Evolutionary conservation across 2,888 invertebrate species (phyloP).

Genomic region (Phasia obesa): DNA sequence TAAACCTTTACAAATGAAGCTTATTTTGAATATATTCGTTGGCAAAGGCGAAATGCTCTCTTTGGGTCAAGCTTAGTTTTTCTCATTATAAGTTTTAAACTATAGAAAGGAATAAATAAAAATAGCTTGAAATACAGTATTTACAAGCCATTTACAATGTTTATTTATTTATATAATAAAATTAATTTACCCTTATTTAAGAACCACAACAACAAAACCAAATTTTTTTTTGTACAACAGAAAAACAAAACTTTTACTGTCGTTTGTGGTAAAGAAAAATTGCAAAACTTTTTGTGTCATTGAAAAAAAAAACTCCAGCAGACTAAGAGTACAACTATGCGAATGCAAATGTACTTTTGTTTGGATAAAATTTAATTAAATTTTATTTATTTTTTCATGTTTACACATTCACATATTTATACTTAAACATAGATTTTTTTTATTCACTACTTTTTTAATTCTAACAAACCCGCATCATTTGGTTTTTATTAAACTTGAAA

Average conservation of each 20-base stretch:
- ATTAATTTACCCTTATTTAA: constrained; percentile 61
- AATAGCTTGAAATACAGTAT: constrained; percentile 15
- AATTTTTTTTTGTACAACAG: not conserved
- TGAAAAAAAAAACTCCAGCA: not conserved
- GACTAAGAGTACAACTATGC: not conserved
- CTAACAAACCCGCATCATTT: constrained; percentile 59
- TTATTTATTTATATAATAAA: constrained; percentile 43
- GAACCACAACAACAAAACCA: constrained; percentile 26
- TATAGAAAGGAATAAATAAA: not conserved
- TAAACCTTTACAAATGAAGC: too few relatives aligned
- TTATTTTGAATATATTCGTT: too few relatives aligned
- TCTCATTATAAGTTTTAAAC: too few relatives aligned
- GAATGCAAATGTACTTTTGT: not conserved
- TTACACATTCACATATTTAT: constrained; percentile 48
- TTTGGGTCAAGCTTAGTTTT: too few relatives aligned
- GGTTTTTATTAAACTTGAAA: constrained; percentile 18
- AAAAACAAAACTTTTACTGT: constrained; percentile 14
- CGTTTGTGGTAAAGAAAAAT: constrained; percentile 17
- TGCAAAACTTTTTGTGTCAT: constrained; percentile 24
- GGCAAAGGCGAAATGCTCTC: too few relatives aligned
- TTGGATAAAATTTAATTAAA: constrained; percentile 58
- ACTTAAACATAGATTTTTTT: not conserved
- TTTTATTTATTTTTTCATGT: constrained; percentile 55
- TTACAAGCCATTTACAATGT: constrained; percentile 50
- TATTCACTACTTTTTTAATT: constrained; percentile 6